These are phyloP conservation scores for Beroe forskalii DNA, from an alignment of 37 sponge, comb jelly and placozoan species.

Conservation along the genomic window DNA sequence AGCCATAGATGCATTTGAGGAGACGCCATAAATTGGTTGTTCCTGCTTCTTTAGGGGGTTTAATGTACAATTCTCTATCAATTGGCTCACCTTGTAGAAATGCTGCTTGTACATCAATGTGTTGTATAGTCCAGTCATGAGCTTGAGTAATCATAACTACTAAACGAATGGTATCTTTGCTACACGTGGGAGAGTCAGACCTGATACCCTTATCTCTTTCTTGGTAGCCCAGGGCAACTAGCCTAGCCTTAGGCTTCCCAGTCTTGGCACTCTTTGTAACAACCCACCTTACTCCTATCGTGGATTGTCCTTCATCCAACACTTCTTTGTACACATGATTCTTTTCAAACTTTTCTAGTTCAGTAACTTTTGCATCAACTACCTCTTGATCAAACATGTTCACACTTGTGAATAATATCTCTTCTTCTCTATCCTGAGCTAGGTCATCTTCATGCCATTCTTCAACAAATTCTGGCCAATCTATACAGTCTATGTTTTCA, in stretches of 20 bases:
- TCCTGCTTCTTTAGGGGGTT: not conserved
- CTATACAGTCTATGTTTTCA: no score
- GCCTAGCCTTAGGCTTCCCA: not conserved
- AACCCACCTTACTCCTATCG: not conserved
- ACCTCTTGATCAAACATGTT: not conserved
- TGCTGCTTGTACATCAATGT: not conserved
- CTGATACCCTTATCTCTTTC: not conserved
- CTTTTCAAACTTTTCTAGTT: not conserved
- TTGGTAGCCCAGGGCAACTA: conserved; percentile 3
- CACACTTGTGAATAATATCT: no score
- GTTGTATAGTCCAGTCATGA: not conserved
- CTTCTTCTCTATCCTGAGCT: no score
- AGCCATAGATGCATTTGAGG: no score
- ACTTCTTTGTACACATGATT: not conserved
- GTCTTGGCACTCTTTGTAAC: not conserved
- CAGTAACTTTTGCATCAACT: not conserved
- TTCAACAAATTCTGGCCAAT: no score
- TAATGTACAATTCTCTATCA: not conserved
- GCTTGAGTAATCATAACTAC: not conserved
- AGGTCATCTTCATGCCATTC: no score
- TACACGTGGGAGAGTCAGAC: not conserved
- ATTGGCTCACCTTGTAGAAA: not conserved
- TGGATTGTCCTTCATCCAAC: not conserved
- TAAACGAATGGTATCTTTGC: not conserved
- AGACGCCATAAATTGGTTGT: not conserved